These are phyloP conservation scores for Oligia fasciuncula DNA, from an alignment of 2,888 invertebrate species.

Conservation along the genomic window DNA sequence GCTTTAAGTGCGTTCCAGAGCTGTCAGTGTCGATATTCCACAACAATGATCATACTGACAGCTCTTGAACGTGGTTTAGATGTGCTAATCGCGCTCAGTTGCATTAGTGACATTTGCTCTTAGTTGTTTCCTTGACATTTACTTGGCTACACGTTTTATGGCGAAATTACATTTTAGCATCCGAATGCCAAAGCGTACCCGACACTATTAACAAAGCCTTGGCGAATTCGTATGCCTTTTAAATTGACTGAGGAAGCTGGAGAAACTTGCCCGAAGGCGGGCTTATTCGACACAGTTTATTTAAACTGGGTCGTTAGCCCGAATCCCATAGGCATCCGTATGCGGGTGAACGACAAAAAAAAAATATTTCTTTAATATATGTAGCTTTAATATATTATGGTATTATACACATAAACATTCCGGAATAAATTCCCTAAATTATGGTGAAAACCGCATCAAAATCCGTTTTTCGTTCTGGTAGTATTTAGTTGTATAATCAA, in stretches of 20 bases:
- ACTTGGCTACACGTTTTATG: neutral
- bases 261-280: neutral
- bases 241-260: neutral
- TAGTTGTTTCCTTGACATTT: neutral
- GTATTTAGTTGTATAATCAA: neutral
- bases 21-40: neutral
- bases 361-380: neutral
- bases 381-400: neutral
- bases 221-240: neutral
- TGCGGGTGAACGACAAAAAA: neutral
- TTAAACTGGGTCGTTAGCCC: neutral
- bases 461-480: neutral
- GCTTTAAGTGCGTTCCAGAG: neutral
- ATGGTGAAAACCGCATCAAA: neutral
- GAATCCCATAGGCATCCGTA: neutral
- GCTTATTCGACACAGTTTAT: neutral
- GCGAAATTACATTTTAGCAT: neutral
- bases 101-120: neutral
- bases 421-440: neutral
- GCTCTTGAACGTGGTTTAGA: neutral
- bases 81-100: neutral
- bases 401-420: neutral
- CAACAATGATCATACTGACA: neutral
- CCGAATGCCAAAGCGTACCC: neutral
- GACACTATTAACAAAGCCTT: neutral